A percentile compares a stretch with the other conserved stretches of the same genome.
Evolutionary conservation across 2,888 invertebrate species (phyloP).

Genomic region (Drosophila demipolita): DNA sequence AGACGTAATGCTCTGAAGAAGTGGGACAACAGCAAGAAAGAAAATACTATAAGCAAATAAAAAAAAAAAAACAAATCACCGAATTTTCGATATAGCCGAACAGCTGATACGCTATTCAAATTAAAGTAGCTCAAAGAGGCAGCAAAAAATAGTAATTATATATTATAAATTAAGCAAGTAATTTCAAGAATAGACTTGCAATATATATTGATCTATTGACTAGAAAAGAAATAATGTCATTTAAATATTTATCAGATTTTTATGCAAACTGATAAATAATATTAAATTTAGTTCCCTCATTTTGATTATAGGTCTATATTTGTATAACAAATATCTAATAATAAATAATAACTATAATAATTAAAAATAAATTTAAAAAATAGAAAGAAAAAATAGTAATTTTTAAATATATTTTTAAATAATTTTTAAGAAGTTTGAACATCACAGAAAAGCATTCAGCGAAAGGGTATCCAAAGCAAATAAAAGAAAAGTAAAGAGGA

Average conservation of each 20-base stretch:
- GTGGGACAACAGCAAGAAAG: constrained; percentile 15
- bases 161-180: background rate
- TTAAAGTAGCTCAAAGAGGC: background rate
- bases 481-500: background rate
- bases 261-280: background rate
- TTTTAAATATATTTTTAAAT: no score
- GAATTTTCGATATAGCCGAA: background rate
- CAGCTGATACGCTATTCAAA: constrained; percentile 2
- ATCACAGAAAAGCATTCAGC: background rate
- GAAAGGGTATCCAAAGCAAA: background rate
- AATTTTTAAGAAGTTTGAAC: background rate
- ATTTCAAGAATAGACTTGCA: background rate
- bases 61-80: constrained; percentile 4
- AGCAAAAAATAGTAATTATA: no score
- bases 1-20: background rate
- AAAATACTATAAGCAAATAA: background rate
- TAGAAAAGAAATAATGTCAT: background rate
- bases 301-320: background rate
- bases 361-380: no score
- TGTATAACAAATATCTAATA: no score
- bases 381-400: no score
- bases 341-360: no score
- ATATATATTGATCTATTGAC: background rate
- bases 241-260: background rate
- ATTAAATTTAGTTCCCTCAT: background rate